Evolutionary conservation across 1,140 invertebrate species (phyloP), one percentile per base, ranked within the genome.

Genomic region (Ceratina australensis): DNA sequence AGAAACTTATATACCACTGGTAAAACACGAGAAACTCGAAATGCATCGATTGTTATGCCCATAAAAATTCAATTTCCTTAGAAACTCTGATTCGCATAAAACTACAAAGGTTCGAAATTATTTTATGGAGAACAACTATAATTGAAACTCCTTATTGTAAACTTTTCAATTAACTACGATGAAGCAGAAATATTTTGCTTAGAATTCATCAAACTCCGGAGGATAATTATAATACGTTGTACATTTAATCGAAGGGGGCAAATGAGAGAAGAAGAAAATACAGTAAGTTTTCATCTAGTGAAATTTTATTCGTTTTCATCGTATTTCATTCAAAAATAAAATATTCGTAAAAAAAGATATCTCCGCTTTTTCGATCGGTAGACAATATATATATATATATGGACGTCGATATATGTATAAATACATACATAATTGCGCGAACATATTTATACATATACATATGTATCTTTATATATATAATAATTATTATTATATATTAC

Each of bases 321-420:
- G 83, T 89, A 87, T 91, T 90, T 91, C 87, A 89, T 91, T 92
- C 87, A 92, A 92, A 92, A 92, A 92, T 92, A 92, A 91, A 92
- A 92, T 89, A 91, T 92, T 90, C 90, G 90, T 92, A 91, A 90
- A 92, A 91, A 92, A 92, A 91, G 88, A 88, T 86, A 89, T 88
- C 87, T 87, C 83, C 85, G 84, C 81, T 89, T 59, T 86, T 78
- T 86, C 78, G 84, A 64, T 87, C 79, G 80, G 73, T 89, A 86
- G 82, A 87, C 82, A 88, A 88, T 84, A 88, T 82, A 86, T 87
- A 82, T 74, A 72, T 83, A 81, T 83, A 87, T 85, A 79, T 83
- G 59, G 69, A 56, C 54, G 52, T 78, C 72, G 81, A 63, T 87
- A 89, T 83, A 85, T 80, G 81, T 86, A 80, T 69, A 71, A 81